These are phyloP conservation scores for Caenorhabditis becei DNA, from an alignment of 2,888 invertebrate species.

Conservation along the genomic window DNA sequence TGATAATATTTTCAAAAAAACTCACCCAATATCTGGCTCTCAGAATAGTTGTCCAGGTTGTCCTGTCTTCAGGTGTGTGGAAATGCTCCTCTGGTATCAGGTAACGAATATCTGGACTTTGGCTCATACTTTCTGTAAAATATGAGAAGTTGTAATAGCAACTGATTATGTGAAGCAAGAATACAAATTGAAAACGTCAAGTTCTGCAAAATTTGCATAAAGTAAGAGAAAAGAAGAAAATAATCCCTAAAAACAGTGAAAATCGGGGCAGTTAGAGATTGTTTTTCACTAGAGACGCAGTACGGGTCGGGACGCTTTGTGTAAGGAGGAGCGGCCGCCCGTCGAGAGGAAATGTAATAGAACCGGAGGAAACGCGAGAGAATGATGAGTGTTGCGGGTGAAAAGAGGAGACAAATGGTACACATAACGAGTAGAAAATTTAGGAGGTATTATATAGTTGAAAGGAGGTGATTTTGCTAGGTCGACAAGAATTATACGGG, in stretches of 20 bases:
- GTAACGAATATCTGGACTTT: neutral
- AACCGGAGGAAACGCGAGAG: neutral
- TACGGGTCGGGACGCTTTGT: neutral
- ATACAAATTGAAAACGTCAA: too few species aligned
- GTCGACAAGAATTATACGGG: too few species aligned
- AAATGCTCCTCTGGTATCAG: conserved; percentile 4
- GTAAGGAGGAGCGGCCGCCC: neutral
- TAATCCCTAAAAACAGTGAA: neutral
- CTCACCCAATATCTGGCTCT: conserved; percentile 26
- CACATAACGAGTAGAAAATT: neutral
- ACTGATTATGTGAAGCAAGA: too few species aligned
- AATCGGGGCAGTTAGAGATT: neutral
- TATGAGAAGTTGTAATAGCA: neutral
- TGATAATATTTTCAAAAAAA: too few species aligned
- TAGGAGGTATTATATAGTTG: neutral
- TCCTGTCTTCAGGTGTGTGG: conserved; percentile 12
- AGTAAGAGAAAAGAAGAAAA: neutral
- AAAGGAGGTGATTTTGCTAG: neutral
- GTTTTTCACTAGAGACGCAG: neutral
- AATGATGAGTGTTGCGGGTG: neutral
- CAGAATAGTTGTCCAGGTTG: neutral
- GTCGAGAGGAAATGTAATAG: neutral
- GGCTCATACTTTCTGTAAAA: neutral
- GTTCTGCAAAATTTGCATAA: too few species aligned
- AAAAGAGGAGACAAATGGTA: neutral